These are phyloP conservation scores for Python bivittatus DNA, from an alignment of 2,113 vertebrate genomes.

Conservation along the genomic window DNA sequence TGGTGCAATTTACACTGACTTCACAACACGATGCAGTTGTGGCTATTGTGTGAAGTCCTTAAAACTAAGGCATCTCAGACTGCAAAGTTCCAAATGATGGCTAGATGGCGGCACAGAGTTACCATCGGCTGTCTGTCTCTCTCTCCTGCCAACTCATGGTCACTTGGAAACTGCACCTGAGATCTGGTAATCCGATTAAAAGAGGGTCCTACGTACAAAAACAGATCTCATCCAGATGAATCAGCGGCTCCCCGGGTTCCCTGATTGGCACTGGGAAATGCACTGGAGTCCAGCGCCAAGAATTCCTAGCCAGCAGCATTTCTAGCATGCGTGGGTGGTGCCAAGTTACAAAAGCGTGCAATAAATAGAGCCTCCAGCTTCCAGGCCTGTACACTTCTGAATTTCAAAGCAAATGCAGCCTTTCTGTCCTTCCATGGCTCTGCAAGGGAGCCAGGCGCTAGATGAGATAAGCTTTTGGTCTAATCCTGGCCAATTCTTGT, in stretches of 20 bases:
- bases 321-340: background rate
- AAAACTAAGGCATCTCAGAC: background rate
- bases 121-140: background rate
- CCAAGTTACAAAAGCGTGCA: background rate
- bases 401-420: background rate
- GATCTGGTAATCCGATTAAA: background rate
- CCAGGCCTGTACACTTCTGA: too few species aligned
- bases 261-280: background rate
- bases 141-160: background rate
- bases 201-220: background rate
- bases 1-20: background rate
- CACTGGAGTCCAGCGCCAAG: background rate
- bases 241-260: background rate
- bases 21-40: background rate
- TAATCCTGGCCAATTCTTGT: background rate
- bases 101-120: background rate
- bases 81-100: background rate
- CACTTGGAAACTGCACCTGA: background rate
- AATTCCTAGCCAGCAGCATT: background rate
- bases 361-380: background rate
- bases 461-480: background rate
- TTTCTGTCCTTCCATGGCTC: background rate
- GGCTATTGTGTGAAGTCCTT: background rate
- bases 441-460: background rate
- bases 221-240: background rate